Evolutionary conservation across 2,888 invertebrate genomes (phyloP).

Genomic region (Heliconius hortense): DNA sequence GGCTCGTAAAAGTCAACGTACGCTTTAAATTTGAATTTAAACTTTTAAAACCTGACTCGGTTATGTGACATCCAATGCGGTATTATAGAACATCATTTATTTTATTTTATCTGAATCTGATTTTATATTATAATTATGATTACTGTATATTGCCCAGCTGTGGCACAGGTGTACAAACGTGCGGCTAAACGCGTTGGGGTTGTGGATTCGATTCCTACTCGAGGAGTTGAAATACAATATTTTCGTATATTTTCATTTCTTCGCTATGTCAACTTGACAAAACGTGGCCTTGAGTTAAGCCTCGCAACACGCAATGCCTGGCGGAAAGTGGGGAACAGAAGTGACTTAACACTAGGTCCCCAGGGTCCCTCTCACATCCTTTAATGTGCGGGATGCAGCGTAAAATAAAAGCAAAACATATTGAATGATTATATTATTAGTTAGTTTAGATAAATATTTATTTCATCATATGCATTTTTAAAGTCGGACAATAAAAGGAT

Average conservation of each 20-base stretch:
- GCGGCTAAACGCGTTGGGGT: fast-evolving
- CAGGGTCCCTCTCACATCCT: not conserved
- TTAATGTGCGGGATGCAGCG: not conserved
- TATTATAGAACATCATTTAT: not conserved
- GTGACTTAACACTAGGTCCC: not conserved
- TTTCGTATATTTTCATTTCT: no score
- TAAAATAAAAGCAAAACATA: not conserved
- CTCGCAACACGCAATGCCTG: not conserved
- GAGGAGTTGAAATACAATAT: no score
- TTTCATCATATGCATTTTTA: no score
- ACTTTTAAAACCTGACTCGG: slow-evolving; percentile 24
- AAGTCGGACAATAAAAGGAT: not conserved
- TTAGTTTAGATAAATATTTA: no score
- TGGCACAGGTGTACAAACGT: no score
- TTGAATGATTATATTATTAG: no score
- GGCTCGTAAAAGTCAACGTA: slow-evolving; percentile 41
- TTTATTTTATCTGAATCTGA: not conserved
- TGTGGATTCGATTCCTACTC: no score
- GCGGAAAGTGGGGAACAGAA: no score
- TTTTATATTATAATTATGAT: not conserved
- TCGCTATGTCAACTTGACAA: no score
- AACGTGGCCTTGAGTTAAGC: no score
- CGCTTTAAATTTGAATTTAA: slow-evolving; percentile 37
- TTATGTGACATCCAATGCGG: slow-evolving; percentile 22
- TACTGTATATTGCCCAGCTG: no score